These are phyloP conservation scores for Endotricha flammealis DNA, from an alignment of 2,888 invertebrate genomes.

Conservation along the genomic window DNA sequence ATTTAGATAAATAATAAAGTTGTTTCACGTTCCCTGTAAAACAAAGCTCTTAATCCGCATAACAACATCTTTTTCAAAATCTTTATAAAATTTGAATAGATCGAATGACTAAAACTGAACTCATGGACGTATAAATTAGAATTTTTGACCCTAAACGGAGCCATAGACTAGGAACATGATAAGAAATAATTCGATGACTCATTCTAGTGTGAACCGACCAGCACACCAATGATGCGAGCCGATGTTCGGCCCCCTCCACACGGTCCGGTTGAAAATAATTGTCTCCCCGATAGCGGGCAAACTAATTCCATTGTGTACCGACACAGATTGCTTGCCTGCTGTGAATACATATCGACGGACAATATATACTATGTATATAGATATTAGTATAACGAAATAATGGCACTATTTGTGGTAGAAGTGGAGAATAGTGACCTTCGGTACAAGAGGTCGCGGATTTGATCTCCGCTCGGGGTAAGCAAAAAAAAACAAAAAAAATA, in stretches of 20 bases:
- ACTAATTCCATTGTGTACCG: slow-evolving; percentile 48
- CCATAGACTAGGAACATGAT: slow-evolving; percentile 11
- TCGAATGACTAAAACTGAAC: no score
- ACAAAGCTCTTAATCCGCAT: no score
- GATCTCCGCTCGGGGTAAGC: no score
- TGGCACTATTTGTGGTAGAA: slow-evolving; percentile 1
- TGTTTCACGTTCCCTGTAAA: no score
- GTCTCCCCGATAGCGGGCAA: slow-evolving; percentile 59
- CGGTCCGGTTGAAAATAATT: slow-evolving; percentile 71
- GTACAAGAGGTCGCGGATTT: no score
- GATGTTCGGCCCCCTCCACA: slow-evolving; percentile 45
- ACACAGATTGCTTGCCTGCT: slow-evolving; percentile 22
- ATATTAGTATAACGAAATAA: slow-evolving; percentile 3
- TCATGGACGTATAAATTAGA: no score
- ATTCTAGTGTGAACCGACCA: slow-evolving; percentile 28
- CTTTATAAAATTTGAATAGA: no score
- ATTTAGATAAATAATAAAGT: no score
- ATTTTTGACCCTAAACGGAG: no score
- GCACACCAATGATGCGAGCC: slow-evolving; percentile 54
- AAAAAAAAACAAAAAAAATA: no score
- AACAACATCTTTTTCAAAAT: no score
- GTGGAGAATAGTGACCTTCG: no score
- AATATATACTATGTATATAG: neutral
- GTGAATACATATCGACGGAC: neutral
- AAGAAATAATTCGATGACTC: slow-evolving; percentile 1